Evolutionary conservation across 2,888 invertebrate genomes (phyloP).

Genomic region (Drosophila parthenogenetica): DNA sequence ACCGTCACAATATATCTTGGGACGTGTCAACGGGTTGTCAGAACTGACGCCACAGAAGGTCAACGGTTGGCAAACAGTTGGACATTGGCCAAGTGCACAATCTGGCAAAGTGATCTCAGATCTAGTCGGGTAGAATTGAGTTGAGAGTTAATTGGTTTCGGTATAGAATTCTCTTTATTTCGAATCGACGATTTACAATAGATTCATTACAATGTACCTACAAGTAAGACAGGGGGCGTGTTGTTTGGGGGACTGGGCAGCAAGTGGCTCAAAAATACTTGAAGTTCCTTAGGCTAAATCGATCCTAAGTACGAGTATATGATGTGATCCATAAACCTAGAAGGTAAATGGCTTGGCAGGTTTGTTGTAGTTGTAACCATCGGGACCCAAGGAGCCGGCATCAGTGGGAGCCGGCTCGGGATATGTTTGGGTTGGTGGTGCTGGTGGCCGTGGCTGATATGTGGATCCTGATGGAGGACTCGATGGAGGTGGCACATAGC

Average conservation of each 20-base stretch:
- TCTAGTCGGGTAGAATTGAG: neutral
- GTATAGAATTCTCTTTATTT: slow-evolving; percentile 63
- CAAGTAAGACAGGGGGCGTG: slow-evolving; percentile 25
- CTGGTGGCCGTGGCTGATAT: slow-evolving; percentile 54
- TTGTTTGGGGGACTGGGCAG: slow-evolving; percentile 14
- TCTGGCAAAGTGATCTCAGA: slow-evolving; percentile 16
- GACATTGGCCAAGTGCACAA: slow-evolving; percentile 49
- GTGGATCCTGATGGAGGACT: slow-evolving; percentile 40
- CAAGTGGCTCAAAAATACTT: slow-evolving; percentile 28
- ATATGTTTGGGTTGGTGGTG: slow-evolving; percentile 32
- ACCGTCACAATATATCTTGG: slow-evolving; percentile 57
- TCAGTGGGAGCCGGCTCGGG: slow-evolving; percentile 60
- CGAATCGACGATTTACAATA: slow-evolving; percentile 59
- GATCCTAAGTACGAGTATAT: slow-evolving; percentile 39
- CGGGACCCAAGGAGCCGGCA: slow-evolving; percentile 82
- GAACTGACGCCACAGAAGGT: slow-evolving; percentile 64
- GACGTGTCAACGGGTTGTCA: slow-evolving; percentile 64
- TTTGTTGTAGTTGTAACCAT: slow-evolving; percentile 84
- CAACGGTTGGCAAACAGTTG: slow-evolving; percentile 30
- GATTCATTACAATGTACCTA: slow-evolving; percentile 48
- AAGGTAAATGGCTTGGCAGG: slow-evolving; percentile 83
- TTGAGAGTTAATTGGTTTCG: slow-evolving; percentile 42
- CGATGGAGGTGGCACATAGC: slow-evolving; percentile 26
- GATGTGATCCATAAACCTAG: slow-evolving; percentile 54
- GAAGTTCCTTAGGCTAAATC: slow-evolving; percentile 30